Conservation (phyloP, 2,113 vertebrate species). For the Pygoscelis antarcticus region DNA sequence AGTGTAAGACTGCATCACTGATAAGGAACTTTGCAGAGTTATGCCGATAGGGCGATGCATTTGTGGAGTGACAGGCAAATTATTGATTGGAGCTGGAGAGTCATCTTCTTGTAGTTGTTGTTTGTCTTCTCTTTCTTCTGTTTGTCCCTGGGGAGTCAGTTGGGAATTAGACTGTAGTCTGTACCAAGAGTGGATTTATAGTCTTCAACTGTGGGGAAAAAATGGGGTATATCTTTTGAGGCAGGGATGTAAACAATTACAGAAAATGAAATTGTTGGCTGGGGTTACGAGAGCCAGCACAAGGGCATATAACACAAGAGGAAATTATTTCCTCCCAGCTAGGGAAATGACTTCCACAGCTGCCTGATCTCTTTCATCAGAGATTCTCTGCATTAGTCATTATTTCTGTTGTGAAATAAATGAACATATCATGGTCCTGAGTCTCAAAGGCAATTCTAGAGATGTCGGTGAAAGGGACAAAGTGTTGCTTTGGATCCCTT, state of each 20-base stretch:
- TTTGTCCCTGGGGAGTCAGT: neutral
- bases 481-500: neutral
- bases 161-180: neutral
- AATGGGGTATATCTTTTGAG: neutral
- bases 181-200: neutral
- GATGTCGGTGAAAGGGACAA: neutral
- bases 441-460: neutral
- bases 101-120: neutral
- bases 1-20: neutral
- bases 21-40: neutral
- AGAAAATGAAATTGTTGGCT: neutral
- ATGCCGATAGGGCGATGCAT: neutral
- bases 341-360: neutral
- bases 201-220: neutral
- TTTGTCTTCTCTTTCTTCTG: neutral
- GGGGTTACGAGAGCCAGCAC: neutral
- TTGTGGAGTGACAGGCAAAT: neutral
- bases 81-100: slow-evolving; percentile 13
- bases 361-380: neutral
- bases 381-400: neutral
- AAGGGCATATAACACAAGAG: neutral
- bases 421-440: neutral
- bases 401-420: neutral
- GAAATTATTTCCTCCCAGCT: neutral
- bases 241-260: neutral